These are phyloP conservation scores for Lycophotia porphyrea DNA, from an alignment of 2,888 invertebrate species.

Conservation along the genomic window DNA sequence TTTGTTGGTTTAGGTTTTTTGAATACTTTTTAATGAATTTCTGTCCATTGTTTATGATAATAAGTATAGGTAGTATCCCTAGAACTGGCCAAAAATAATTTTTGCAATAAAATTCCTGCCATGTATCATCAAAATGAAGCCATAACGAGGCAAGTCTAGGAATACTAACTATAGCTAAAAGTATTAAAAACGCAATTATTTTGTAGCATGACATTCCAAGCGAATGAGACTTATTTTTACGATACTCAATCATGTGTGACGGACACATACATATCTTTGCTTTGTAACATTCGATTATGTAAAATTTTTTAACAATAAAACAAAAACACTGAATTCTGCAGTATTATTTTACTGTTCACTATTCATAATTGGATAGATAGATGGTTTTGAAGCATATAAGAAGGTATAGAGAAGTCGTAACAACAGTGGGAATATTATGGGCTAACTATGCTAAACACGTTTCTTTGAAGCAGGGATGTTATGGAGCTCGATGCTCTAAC, in stretches of 20 bases:
- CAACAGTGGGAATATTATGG: too few species aligned
- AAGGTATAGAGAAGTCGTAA: too few species aligned
- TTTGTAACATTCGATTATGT: constrained; percentile 52
- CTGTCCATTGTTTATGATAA: constrained; percentile 45
- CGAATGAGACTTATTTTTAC: constrained; percentile 46
- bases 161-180: constrained; percentile 18
- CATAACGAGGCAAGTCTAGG: constrained; percentile 21
- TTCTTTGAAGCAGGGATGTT: too few species aligned
- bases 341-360: constrained; percentile 18
- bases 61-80: constrained; percentile 12
- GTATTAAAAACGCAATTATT: constrained; percentile 28
- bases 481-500: too few species aligned
- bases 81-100: neutral
- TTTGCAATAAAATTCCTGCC: constrained; percentile 14
- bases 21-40: constrained; percentile 52
- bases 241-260: constrained; percentile 49
- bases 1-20: constrained; percentile 42
- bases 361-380: neutral
- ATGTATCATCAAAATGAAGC: constrained; percentile 17
- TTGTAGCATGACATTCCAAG: constrained; percentile 60
- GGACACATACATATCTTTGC: constrained; percentile 50
- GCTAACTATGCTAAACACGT: too few species aligned
- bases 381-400: too few species aligned
- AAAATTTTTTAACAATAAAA: constrained; percentile 52
- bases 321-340: neutral